Evolutionary conservation across 2,888 invertebrate species (phyloP).

Genomic region (Noctua comes): DNA sequence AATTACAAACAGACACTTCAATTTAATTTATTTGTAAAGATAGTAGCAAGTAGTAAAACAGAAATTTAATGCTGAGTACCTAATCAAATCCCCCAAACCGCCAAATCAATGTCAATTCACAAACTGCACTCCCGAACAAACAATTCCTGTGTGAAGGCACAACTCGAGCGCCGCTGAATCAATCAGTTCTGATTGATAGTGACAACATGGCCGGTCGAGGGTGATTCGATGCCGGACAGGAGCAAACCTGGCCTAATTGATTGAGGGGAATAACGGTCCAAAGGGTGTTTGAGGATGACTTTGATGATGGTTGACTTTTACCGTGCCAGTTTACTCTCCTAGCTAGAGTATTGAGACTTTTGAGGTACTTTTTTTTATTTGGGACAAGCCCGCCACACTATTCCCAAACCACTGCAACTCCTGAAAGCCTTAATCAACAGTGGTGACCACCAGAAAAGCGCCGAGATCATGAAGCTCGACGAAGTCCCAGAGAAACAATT

Average conservation of each 20-base stretch:
- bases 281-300: neutral
- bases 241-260: conserved; percentile 47
- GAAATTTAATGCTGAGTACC: neutral
- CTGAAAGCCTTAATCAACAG: too few species aligned
- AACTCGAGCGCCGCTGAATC: conserved; percentile 24
- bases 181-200: conserved; percentile 50
- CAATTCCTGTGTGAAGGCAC: neutral
- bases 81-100: neutral
- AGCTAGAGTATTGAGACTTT: neutral
- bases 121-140: conserved; percentile 16
- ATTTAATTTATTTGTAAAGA: too few species aligned
- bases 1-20: too few species aligned
- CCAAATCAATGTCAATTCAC: neutral
- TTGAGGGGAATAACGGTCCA: conserved; percentile 7
- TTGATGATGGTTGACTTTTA: conserved; percentile 6
- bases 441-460: too few species aligned
- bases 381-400: too few species aligned
- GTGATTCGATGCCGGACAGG: conserved; percentile 28
- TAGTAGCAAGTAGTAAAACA: neutral
- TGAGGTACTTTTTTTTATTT: too few species aligned
- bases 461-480: too few species aligned
- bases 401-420: too few species aligned
- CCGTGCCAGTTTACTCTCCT: neutral
- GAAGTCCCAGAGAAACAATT: too few species aligned
- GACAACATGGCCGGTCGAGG: conserved; percentile 44